Conservation (phyloP, 2,888 invertebrate genomes). For the Drosophila barbarae region DNA sequence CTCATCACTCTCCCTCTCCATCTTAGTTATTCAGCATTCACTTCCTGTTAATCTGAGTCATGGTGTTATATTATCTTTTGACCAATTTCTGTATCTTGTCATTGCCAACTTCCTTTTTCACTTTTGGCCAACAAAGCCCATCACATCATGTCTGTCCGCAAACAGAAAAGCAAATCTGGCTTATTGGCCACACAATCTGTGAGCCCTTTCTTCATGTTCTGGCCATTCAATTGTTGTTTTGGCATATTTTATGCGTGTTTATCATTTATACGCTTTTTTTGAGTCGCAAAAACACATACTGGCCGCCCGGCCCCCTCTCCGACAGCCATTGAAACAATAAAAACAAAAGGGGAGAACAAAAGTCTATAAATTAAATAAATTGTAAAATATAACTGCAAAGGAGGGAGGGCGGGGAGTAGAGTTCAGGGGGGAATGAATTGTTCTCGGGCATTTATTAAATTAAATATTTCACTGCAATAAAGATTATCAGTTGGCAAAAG, state of each 20-base stretch:
- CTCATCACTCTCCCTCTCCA: background rate
- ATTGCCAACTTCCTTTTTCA: conserved; percentile 4
- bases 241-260: conserved; percentile 70
- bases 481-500: conserved; percentile 72
- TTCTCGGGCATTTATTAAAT: conserved; percentile 60
- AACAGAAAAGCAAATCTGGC: conserved; percentile 36
- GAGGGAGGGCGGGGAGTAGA: background rate
- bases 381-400: conserved; percentile 63
- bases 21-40: background rate
- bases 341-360: conserved; percentile 17
- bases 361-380: conserved; percentile 73
- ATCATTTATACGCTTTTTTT: conserved; percentile 71
- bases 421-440: background rate
- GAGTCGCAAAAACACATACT: conserved; percentile 25
- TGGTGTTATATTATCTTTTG: background rate
- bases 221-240: conserved; percentile 60
- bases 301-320: background rate
- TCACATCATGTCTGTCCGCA: conserved; percentile 1
- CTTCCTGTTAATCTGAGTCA: conserved; percentile 6
- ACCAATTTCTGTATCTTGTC: conserved; percentile 12
- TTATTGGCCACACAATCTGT: conserved; percentile 57
- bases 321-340: conserved; percentile 14
- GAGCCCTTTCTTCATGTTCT: conserved; percentile 1
- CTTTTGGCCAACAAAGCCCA: conserved; percentile 6
- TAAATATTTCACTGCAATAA: conserved; percentile 72